These are phyloP conservation scores for Drosophila bunnanda DNA, from an alignment of 2,888 invertebrate species.

Conservation along the genomic window DNA sequence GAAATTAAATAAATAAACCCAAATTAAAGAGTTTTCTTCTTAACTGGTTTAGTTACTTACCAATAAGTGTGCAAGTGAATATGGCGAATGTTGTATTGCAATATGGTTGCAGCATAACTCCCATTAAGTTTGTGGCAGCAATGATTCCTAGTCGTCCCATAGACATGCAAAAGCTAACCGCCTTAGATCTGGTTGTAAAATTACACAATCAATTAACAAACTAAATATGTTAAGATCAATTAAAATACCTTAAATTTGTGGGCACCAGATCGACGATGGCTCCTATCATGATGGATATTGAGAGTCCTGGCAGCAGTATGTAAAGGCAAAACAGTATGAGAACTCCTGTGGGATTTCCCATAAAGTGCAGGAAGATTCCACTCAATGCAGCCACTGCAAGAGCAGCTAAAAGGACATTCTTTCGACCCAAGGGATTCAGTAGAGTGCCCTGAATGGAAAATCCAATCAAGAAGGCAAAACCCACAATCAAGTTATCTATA, in stretches of 20 bases:
- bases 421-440: conserved; percentile 81
- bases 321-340: conserved; percentile 80
- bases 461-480: conserved; percentile 79
- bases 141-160: conserved; percentile 78
- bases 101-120: conserved; percentile 69
- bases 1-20: conserved; percentile 28
- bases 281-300: conserved; percentile 80
- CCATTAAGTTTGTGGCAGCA: conserved; percentile 76
- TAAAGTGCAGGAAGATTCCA: conserved; percentile 78
- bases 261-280: conserved; percentile 81
- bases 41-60: conserved; percentile 48
- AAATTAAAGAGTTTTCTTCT: background rate
- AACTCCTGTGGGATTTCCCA: conserved; percentile 69
- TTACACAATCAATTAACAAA: background rate
- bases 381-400: conserved; percentile 69
- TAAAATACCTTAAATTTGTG: conserved; percentile 77
- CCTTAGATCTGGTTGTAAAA: conserved; percentile 59
- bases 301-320: conserved; percentile 78
- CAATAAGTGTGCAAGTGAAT: conserved; percentile 65
- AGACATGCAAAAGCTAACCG: conserved; percentile 75
- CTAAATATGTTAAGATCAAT: background rate
- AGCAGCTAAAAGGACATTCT: conserved; percentile 74
- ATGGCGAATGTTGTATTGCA: conserved; percentile 76
- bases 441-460: conserved; percentile 79
- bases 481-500: conserved; percentile 80